A percentile compares a stretch with the other conserved stretches of the same genome.
phyloP scores from a whole-genome alignment of 1,140 invertebrate genomes.

The Drosophila orena region DNA sequence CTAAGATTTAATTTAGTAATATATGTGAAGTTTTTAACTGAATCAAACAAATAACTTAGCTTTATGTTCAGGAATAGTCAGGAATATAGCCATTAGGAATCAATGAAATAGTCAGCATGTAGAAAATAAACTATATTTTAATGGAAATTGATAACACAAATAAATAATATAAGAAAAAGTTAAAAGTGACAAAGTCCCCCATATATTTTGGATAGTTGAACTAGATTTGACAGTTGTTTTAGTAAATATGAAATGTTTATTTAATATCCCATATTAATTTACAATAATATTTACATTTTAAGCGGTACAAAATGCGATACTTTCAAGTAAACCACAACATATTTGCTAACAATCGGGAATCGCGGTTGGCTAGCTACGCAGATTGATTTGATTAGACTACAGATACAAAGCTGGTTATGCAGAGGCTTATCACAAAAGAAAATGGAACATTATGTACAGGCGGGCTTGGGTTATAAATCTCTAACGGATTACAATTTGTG shows the following conservation, averaged over 20 bases:
- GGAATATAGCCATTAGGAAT: too few relatives aligned
- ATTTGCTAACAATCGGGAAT: slow-evolving; percentile 60
- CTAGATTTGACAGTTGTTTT: background rate
- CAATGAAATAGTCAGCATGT: too few relatives aligned
- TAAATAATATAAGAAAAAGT: background rate
- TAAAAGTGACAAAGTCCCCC: background rate
- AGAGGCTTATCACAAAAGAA: slow-evolving; percentile 70
- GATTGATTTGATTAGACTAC: slow-evolving; percentile 58
- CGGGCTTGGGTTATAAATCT: slow-evolving; percentile 23
- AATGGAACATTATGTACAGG: slow-evolving; percentile 63
- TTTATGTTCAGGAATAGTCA: too few relatives aligned
- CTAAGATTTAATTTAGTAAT: background rate
- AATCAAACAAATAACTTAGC: too few relatives aligned
- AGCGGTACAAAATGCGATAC: slow-evolving; percentile 54
- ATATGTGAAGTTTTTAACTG: too few relatives aligned
- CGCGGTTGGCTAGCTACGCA: slow-evolving; percentile 47
- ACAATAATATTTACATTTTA: slow-evolving; percentile 54
- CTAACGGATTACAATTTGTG: slow-evolving; percentile 25
- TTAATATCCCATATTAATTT: slow-evolving; percentile 64
- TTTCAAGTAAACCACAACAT: slow-evolving; percentile 61
- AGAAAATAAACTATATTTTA: too few relatives aligned
- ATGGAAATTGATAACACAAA: background rate
- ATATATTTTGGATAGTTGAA: background rate
- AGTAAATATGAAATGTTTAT: slow-evolving; percentile 59
- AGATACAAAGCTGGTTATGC: slow-evolving; percentile 43